Conservation (phyloP, 1,140 invertebrate genomes). For the Drosophila kikkawai region DNA sequence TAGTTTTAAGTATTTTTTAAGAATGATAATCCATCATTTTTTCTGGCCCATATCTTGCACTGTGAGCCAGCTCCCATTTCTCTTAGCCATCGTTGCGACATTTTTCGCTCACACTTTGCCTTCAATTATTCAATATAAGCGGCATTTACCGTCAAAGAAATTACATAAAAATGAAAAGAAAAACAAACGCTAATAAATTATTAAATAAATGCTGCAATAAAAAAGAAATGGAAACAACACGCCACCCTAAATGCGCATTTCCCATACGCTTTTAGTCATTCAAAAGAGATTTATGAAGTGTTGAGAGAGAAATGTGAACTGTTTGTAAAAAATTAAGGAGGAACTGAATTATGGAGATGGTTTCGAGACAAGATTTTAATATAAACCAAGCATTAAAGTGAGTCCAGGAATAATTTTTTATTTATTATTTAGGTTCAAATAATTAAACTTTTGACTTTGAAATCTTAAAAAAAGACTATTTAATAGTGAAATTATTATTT, state of each 20-base stretch:
- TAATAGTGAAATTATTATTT: not conserved
- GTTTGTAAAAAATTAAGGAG: not conserved
- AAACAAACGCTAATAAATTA: constrained; percentile 68
- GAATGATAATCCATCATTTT: not conserved
- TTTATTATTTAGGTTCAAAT: not conserved
- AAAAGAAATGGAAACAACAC: constrained; percentile 18
- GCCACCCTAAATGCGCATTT: not conserved
- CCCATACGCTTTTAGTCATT: constrained; percentile 28
- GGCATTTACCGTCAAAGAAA: constrained; percentile 45
- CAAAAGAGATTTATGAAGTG: not conserved
- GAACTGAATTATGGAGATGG: not conserved
- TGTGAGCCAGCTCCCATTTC: constrained; percentile 22
- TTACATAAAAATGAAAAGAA: constrained; percentile 68
- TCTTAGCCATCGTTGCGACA: constrained; percentile 53
- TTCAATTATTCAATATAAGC: constrained; percentile 74
- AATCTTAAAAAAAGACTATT: too few relatives aligned
- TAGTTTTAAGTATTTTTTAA: not conserved
- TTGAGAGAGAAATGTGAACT: not conserved
- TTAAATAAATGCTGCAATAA: constrained; percentile 74
- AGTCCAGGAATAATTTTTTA: not conserved
- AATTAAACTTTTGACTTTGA: not conserved
- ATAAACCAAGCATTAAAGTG: not conserved
- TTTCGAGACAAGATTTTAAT: not conserved
- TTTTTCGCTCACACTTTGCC: constrained; percentile 65
- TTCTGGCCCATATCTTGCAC: not conserved